phyloP scores from a whole-genome alignment of 2,888 invertebrate genomes.

The Galerucella calmariensis region DNA sequence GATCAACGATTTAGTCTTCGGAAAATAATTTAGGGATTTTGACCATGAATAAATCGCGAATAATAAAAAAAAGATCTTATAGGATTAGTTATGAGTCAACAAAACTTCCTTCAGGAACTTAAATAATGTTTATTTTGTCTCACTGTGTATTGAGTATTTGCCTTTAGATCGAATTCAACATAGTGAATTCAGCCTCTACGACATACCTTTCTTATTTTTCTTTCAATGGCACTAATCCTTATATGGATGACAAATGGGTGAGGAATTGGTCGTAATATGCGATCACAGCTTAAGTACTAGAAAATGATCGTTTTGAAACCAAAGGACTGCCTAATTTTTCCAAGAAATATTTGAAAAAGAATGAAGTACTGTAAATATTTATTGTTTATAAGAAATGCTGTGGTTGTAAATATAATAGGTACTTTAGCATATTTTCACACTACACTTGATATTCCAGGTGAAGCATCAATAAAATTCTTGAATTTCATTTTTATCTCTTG shows the following conservation, averaged over 20 bases:
- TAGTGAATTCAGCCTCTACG: constrained; percentile 16
- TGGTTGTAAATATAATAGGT: not conserved
- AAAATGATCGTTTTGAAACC: constrained; percentile 23
- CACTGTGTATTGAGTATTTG: constrained; percentile 19
- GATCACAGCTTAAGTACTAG: constrained; percentile 20
- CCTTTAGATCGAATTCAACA: constrained; percentile 24
- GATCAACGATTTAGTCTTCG: too few species aligned
- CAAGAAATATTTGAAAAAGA: constrained; percentile 13
- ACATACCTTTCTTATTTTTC: constrained; percentile 31
- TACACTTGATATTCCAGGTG: not conserved
- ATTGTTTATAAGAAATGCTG: constrained; percentile 7
- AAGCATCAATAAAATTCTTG: too few species aligned
- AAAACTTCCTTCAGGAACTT: not conserved
- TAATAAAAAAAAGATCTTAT: not conserved
- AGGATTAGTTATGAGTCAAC: not conserved
- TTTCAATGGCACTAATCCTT: constrained; percentile 28
- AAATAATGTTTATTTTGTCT: not conserved
- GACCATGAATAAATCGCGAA: not conserved
- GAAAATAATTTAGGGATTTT: too few species aligned
- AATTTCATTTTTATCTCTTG: too few species aligned
- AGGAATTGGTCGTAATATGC: constrained; percentile 27
- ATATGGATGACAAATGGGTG: constrained; percentile 35
- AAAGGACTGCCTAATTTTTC: constrained; percentile 24
- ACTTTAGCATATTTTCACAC: not conserved
- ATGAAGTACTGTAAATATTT: constrained; percentile 9